A percentile compares a stretch with the other conserved stretches of the same genome.
These are phyloP conservation scores for Heliothis subflexa DNA, from an alignment of 1,140 invertebrate species.

Conservation along the genomic window DNA sequence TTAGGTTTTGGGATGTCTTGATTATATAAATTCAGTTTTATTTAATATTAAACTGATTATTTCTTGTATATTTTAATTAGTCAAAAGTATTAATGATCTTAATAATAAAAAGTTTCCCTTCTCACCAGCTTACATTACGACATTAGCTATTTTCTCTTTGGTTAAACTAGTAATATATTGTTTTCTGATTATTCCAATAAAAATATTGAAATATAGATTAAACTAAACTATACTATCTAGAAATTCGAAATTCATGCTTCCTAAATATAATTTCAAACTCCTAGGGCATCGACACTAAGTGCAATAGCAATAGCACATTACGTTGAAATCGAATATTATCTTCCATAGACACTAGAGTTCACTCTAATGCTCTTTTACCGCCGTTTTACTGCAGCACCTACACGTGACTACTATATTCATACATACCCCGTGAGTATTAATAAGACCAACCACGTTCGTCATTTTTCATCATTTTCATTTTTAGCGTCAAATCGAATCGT, in stretches of 20 bases:
- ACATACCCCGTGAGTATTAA: not conserved
- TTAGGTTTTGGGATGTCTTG: not conserved
- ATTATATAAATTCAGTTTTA: not conserved
- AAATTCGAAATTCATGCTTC: not conserved
- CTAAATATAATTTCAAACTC: not conserved
- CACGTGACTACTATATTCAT: constrained; percentile 36
- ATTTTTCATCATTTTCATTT: too few species aligned
- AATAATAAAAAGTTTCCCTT: too few species aligned
- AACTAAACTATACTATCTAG: not conserved
- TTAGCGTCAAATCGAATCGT: too few species aligned
- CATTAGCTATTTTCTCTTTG: too few species aligned
- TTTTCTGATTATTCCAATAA: not conserved
- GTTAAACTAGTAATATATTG: too few species aligned
- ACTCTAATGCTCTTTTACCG: constrained; percentile 40
- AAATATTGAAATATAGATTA: not conserved
- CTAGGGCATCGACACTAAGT: not conserved
- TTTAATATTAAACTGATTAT: not conserved
- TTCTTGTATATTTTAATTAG: too few species aligned
- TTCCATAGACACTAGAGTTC: constrained; percentile 23
- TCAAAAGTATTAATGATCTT: too few species aligned
- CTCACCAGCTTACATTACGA: too few species aligned
- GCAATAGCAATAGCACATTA: not conserved
- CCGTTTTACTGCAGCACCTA: constrained; percentile 21
- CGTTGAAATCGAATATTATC: constrained; percentile 31
- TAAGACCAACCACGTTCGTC: not conserved